Evolutionary conservation across 2,888 invertebrate species (phyloP), one percentile per base, ranked within the genome.

Genomic region (Ametastegia equiseti): DNA sequence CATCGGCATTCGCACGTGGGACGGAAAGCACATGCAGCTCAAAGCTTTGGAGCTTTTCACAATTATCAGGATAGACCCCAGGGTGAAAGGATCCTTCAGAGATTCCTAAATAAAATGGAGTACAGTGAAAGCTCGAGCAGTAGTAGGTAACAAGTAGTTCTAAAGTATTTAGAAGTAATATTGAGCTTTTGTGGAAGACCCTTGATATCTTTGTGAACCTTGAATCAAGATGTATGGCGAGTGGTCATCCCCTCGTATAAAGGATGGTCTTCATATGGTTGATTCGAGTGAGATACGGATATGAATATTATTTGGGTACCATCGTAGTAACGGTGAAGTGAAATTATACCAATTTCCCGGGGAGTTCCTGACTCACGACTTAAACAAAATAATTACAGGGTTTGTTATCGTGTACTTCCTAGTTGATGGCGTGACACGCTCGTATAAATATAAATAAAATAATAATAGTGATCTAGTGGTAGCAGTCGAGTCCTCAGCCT

Each of bases 391-490:
- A 81, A 82, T 82, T 83, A 80, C 27, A 78, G 63, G 57, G 39
- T 78, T 60, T 27, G 54, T 75, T 78, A 63, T 78, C 60, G 27
- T 78, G 23, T 60, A 78, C 63, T 78, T 60, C 42, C 33, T n/a
- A n/a, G 54, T 71, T 71, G 60, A 78, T 78, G 81, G 80, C 87
- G 83, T 84, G 84, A 82, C 81, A 71, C 45, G 75, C 54, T 63
- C 27, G 57, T 80, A 77, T 57, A 80, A 81, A 81, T 81, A 85
- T 82, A 84, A 83, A 84, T 83, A 82, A 60, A 39, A 63, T 78
- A 78, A 78, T 63, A 78, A 78, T 33, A 78, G 78, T 78, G 57
- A 78, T 78, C 57, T 78, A 60, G 78, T 45, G 23, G 39, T 23
- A 11, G 30, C 19, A 36, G 36, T 75, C n/a, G 33, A 36, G 33